Evolutionary conservation across 2,797 vertebrate species (phyloP), one percentile per base, ranked within the genome.

Genomic region (Phaenicophaeus curvirostris): DNA sequence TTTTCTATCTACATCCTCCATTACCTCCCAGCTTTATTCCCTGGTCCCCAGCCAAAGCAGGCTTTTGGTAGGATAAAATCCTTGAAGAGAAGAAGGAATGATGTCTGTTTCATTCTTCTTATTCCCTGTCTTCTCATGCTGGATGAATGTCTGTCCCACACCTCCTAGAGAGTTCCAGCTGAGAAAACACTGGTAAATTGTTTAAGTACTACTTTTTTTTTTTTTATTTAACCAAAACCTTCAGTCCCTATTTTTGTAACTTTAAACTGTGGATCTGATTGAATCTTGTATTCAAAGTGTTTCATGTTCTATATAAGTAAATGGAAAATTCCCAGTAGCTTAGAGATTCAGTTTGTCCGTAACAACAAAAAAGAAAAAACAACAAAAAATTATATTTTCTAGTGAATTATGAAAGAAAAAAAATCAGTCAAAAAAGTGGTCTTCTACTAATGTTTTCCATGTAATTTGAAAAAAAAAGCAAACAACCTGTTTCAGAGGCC

Each of bases 41-140:
- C 39, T 71, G 72, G 15, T 8, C 11, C 9, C 21, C 15, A 71
- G 37, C 2, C 0, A 0, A 71, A 88, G 21, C 8, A 83, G 35
- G 31, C 15, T 85, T 50, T n/a, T 27, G 21, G 31, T 31, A 81
- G 44, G 65, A 91, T n/a, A 85, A 13, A 20, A 74, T 31, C 23
- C 57, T 77, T 85, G 53, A 91, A 74, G 37, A 83, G 19, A 75
- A 58, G n/a, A 25, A 81, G 28, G 71, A 87, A 93, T 57, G 11
- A 82, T 17, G 2, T 41, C 5, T 80, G 42, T 42, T 88, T 74
- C 19, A 17, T 88, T 89, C 57, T 74, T 76, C 69, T 59, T 71
- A 85, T 25, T 41, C 31, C 35, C 55, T 87, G 51, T 51, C 28
- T 79, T 91, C 75, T 83, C 9, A 41, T 74, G 44, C 35, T 77